Base-by-base conservation (phyloP, 1,140 invertebrate genomes). In the Druon quercuslanigerum region DNA sequence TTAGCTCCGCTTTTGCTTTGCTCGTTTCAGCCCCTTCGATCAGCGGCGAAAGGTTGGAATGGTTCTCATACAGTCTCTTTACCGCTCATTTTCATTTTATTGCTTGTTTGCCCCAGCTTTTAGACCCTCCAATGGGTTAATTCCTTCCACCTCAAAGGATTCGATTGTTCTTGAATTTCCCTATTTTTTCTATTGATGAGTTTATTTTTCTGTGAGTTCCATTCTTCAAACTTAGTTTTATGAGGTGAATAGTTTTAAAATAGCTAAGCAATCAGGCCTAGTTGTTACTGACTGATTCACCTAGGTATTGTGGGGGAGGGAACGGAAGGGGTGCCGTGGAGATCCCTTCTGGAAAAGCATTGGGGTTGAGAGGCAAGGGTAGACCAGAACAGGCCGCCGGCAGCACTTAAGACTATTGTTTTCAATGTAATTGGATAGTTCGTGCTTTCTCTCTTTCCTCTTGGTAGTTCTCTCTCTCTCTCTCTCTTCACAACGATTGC, bases 381-480 rank as follows among this genome's bases (percentile, higher is more conserved):
- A 80, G 60, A 78, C 72, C 74, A 79, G 80, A 76, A 77, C 70
- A 80, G 77, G 85, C 83, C 87, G 85, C 86, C 86, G 84, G 84
- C 84, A 90, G 90, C 91, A 91, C 91, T 92, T 92, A 92, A 88
- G 87, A 89, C 90, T 90, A 91, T 91, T 91, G 90, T 91, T 92
- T 92, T 92, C 91, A 90, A 91, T 91, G 91, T 91, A 92, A 92
- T 92, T 92, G 91, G 91, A 92, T 92, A 92, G 91, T 88, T 91
- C 84, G 84, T 87, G 87, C 88, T 86, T 83, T 84, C 82, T 75
- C 81, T 79, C 78, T 76, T 85, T 82, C 77, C 80, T 77, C 73
- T 82, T 57, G 25, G 70, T 82, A 83, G 75, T 76, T 84, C 82
- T 76, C 79, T 79, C 72, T 77, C 77, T 71, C 60, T 25, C 20